Evolutionary conservation across 1,140 invertebrate species (phyloP).

Genomic region (Thalassaphorura encarpata): DNA sequence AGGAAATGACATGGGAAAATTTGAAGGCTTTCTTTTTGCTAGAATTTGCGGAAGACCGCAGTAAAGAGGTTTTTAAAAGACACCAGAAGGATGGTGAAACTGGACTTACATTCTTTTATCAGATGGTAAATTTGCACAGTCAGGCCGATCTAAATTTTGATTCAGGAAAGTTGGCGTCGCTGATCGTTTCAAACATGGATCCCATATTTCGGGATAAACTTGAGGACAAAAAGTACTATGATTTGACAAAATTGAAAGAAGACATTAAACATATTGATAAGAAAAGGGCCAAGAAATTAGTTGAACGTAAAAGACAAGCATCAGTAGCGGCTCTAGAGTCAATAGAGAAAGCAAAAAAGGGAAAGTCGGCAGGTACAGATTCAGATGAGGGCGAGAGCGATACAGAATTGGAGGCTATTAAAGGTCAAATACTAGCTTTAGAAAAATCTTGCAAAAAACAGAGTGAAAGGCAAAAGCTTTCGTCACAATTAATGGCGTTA

Average conservation of each 20-base stretch:
- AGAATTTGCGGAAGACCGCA: too few relatives aligned
- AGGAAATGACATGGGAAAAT: too few relatives aligned
- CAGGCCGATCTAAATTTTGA: background rate
- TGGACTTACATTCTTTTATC: too few relatives aligned
- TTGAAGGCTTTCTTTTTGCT: too few relatives aligned
- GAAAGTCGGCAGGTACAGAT: background rate
- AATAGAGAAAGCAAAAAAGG: background rate
- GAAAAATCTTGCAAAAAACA: background rate
- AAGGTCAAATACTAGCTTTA: background rate
- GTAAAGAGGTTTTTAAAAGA: too few relatives aligned
- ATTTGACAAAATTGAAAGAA: background rate
- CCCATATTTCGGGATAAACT: background rate
- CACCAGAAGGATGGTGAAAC: too few relatives aligned
- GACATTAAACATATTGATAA: background rate
- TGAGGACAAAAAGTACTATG: background rate
- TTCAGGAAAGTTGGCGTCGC: background rate
- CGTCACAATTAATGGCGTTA: background rate
- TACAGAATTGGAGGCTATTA: background rate
- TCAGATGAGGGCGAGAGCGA: background rate
- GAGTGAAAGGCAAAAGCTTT: background rate
- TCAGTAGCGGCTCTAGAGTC: background rate
- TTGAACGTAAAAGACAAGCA: background rate
- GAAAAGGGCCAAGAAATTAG: background rate
- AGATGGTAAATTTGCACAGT: background rate
- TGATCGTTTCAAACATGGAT: background rate